phyloP scores from a whole-genome alignment of 2,888 invertebrate species.

The Papilio protenor region DNA sequence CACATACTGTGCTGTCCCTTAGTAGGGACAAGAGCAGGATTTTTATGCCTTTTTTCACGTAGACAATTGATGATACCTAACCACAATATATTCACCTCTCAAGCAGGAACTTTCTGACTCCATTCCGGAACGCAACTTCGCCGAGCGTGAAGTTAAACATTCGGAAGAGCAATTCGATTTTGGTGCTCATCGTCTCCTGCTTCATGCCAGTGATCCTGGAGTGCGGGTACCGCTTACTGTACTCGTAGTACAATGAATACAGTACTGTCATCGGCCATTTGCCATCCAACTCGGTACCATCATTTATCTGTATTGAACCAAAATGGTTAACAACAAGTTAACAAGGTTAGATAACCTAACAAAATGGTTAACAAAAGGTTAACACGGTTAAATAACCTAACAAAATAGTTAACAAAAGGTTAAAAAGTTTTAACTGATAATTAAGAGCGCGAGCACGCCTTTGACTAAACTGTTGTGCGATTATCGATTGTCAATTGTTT shows the following conservation, averaged over 20 bases:
- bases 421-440: too few relatives aligned
- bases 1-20: too few relatives aligned
- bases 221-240: conserved; percentile 91
- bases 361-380: neutral
- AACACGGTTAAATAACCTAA: neutral
- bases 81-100: conserved; percentile 71
- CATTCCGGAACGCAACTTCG: conserved; percentile 89
- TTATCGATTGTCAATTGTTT: too few relatives aligned
- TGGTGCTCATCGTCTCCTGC: conserved; percentile 89
- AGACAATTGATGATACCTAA: too few relatives aligned
- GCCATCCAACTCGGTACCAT: conserved; percentile 89
- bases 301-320: conserved; percentile 82
- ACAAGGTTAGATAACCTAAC: neutral
- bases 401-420: neutral
- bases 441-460: too few relatives aligned
- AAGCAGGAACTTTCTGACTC: conserved; percentile 87
- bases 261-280: conserved; percentile 92
- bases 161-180: conserved; percentile 91
- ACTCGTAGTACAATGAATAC: conserved; percentile 91
- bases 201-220: conserved; percentile 90
- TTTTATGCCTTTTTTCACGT: too few relatives aligned
- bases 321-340: neutral
- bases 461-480: too few relatives aligned
- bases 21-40: too few relatives aligned
- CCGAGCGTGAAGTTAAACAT: conserved; percentile 96